Percentiles rank a stretch among this genome's conserved stretches.
Conservation (phyloP, 2,113 vertebrate genomes). For the Malurus cyaneus region DNA sequence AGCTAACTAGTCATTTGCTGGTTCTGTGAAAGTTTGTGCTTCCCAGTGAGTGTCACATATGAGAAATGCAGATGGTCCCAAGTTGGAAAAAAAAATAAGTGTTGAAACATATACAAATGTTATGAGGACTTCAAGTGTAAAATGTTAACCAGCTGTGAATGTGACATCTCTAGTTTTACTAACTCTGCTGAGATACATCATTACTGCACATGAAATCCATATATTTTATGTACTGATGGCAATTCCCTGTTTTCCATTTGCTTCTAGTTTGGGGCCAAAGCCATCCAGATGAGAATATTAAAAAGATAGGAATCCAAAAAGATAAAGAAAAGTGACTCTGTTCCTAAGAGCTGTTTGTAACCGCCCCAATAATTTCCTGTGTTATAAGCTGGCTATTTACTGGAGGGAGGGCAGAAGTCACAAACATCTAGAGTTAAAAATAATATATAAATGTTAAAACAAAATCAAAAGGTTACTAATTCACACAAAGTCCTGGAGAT, state of each 20-base stretch:
- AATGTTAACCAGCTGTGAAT: constrained; percentile 53
- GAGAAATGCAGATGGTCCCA: constrained; percentile 52
- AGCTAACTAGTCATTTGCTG: constrained; percentile 48
- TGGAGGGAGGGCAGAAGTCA: constrained; percentile 4
- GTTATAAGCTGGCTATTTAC: constrained; percentile 50
- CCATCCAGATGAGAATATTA: neutral
- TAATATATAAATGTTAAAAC: constrained; percentile 59
- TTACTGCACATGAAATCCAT: constrained; percentile 19
- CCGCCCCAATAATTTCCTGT: constrained; percentile 60
- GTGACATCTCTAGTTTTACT: constrained; percentile 56
- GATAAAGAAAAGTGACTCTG: neutral
- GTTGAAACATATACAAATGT: constrained; percentile 59
- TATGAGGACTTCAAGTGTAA: constrained; percentile 41
- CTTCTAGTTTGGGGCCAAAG: neutral
- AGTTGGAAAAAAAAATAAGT: neutral
- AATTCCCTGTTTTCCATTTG: neutral
- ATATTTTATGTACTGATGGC: neutral
- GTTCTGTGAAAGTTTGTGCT: constrained; percentile 55
- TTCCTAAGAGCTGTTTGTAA: constrained; percentile 36
- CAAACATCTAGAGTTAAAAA: constrained; percentile 64
- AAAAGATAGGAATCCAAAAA: neutral
- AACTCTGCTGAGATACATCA: constrained; percentile 30
- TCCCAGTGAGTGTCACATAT: constrained; percentile 49
- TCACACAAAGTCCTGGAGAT: constrained; percentile 69
- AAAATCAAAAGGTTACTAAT: constrained; percentile 68